Percentiles rank a stretch among this genome's conserved stretches.
Evolutionary conservation across 2,888 invertebrate species (phyloP).

Genomic region (Quadroppia sp.): DNA sequence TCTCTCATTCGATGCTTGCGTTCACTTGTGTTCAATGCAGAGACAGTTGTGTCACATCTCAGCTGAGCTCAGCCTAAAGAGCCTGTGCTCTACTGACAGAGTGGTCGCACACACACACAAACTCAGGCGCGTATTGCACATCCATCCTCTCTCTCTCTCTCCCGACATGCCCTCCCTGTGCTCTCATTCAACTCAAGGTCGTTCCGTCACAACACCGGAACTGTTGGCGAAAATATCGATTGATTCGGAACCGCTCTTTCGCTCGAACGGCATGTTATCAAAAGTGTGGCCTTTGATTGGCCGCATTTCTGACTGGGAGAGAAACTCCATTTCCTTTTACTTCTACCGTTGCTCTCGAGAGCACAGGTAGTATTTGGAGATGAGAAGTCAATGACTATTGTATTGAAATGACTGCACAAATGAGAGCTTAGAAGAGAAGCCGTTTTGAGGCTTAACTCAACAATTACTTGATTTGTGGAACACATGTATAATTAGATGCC

Average conservation of each 20-base stretch:
- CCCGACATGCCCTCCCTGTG: not conserved
- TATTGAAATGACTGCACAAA: too few species aligned
- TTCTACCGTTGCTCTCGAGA: too few species aligned
- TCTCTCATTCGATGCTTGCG: conserved; percentile 11
- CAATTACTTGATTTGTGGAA: conserved; percentile 27
- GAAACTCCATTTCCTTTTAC: too few species aligned
- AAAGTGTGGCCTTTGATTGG: too few species aligned
- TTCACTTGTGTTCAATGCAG: not conserved
- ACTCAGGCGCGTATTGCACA: not conserved
- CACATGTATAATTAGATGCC: not conserved
- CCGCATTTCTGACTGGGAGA: too few species aligned
- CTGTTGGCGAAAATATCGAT: conserved; percentile 26
- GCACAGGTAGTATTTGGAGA: too few species aligned
- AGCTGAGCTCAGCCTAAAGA: conserved; percentile 12
- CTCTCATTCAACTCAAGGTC: conserved; percentile 26
- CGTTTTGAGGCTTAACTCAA: too few species aligned
- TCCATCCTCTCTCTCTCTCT: not conserved
- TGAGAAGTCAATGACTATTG: too few species aligned
- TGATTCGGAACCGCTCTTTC: conserved; percentile 8
- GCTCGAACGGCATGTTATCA: too few species aligned
- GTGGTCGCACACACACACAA: too few species aligned
- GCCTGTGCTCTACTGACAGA: conserved; percentile 1
- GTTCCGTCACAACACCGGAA: conserved; percentile 25
- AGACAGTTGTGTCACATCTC: conserved; percentile 28
- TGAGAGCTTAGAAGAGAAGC: too few species aligned